A percentile compares a stretch with the other conserved stretches of the same genome.
Evolutionary conservation across 2,888 invertebrate species (phyloP).

Genomic region (Agrilus cyanescens): DNA sequence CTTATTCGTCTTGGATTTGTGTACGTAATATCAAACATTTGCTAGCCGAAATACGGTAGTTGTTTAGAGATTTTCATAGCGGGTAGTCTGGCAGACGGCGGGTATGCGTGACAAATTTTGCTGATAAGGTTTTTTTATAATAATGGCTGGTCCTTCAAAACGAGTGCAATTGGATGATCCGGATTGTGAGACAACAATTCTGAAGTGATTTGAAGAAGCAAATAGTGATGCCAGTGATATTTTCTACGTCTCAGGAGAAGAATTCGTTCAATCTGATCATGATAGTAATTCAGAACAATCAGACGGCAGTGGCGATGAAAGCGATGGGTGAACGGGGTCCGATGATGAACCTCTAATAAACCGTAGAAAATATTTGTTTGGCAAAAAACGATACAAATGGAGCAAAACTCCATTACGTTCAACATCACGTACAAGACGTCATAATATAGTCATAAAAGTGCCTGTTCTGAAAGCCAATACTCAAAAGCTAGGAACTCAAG

Average conservation of each 20-base stretch:
- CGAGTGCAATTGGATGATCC: not conserved
- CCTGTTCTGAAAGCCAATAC: not conserved
- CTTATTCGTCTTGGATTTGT: too few species aligned
- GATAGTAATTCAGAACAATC: too few species aligned
- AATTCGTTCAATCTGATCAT: not conserved
- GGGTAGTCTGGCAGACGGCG: not conserved
- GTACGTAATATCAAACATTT: too few species aligned
- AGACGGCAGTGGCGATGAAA: too few species aligned
- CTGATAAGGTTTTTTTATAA: not conserved
- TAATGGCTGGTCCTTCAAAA: conserved; percentile 1
- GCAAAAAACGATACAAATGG: conserved; percentile 1
- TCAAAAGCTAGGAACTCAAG: conserved; percentile 1
- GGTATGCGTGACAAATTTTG: not conserved
- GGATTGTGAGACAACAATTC: not conserved
- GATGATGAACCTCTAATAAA: not conserved
- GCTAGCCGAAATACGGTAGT: too few species aligned
- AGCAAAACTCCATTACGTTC: conserved; percentile 1
- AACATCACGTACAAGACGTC: too few species aligned
- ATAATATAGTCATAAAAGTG: not conserved
- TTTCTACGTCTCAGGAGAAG: not conserved
- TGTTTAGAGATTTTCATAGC: not conserved
- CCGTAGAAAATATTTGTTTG: too few species aligned
- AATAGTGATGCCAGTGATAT: not conserved
- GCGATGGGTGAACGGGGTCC: too few species aligned
- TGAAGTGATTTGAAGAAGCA: not conserved